Evolutionary conservation across 2,113 vertebrate species (phyloP).

Genomic region (Clarias gariepinus): DNA sequence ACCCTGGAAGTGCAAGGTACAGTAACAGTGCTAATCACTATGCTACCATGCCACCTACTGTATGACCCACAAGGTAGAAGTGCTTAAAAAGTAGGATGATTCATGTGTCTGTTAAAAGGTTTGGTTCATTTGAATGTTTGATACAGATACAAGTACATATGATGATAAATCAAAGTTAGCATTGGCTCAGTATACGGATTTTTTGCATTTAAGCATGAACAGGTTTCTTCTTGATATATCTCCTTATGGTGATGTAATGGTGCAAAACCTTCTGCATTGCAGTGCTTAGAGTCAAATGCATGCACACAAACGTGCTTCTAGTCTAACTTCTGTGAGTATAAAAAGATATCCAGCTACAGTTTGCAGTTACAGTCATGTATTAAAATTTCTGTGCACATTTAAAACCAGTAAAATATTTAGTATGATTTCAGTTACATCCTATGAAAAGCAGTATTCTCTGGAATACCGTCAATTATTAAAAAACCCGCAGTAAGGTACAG

Average conservation of each 20-base stretch:
- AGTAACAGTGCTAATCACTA: no score
- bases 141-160: background rate
- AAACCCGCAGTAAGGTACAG: background rate
- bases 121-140: background rate
- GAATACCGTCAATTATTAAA: background rate
- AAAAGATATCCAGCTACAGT: background rate
- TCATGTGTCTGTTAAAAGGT: background rate
- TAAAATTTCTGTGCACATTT: background rate
- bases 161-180: slow-evolving; percentile 21
- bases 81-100: background rate
- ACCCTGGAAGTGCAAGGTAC: no score
- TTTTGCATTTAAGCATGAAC: background rate
- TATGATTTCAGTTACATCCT: background rate
- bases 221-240: slow-evolving; percentile 1
- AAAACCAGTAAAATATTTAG: background rate
- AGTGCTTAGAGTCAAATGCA: slow-evolving; percentile 13
- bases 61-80: background rate
- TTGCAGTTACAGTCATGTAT: background rate
- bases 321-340: background rate
- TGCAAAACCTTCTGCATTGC: slow-evolving; percentile 20
- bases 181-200: background rate
- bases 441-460: background rate
- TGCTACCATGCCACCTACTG: no score
- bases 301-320: background rate
- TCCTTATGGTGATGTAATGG: background rate